phyloP scores from a whole-genome alignment of 2,113 vertebrate species.

The Python bivittatus region DNA sequence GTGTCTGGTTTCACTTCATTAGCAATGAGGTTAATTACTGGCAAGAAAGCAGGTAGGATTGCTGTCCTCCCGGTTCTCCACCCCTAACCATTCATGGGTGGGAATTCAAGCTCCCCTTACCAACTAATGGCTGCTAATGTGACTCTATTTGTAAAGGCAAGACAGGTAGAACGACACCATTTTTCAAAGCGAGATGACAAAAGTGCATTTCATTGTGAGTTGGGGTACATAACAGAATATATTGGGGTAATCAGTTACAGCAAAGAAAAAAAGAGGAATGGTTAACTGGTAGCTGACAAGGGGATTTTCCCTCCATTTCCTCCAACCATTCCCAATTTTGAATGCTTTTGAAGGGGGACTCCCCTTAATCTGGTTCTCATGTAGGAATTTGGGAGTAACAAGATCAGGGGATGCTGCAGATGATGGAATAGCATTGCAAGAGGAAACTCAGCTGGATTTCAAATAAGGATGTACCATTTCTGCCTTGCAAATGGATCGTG shows the following conservation, averaged over 20 bases:
- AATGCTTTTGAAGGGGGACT: neutral
- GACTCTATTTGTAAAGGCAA: slow-evolving; percentile 47
- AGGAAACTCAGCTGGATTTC: neutral
- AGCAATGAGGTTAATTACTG: slow-evolving; percentile 68
- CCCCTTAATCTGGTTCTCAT: neutral
- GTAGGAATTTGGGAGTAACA: neutral
- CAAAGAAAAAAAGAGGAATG: rapidly evolving
- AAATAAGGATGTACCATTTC: neutral
- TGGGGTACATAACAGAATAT: neutral
- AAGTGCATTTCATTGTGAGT: rapidly evolving
- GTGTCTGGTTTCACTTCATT: slow-evolving; percentile 68
- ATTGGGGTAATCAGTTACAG: neutral
- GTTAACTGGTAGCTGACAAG: neutral
- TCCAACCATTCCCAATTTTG: neutral
- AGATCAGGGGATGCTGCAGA: neutral
- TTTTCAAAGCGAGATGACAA: neutral
- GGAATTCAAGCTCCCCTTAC: slow-evolving; percentile 36
- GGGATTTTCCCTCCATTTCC: neutral
- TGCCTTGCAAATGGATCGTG: neutral
- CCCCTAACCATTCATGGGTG: neutral
- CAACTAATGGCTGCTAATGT: slow-evolving; percentile 16
- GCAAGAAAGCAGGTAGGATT: slow-evolving; percentile 50
- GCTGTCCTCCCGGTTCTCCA: slow-evolving; percentile 23
- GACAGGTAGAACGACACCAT: slow-evolving; percentile 50
- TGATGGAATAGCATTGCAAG: neutral